Evolutionary conservation across 1,140 invertebrate species (phyloP).

Genomic region (Mesaphorura yosii): DNA sequence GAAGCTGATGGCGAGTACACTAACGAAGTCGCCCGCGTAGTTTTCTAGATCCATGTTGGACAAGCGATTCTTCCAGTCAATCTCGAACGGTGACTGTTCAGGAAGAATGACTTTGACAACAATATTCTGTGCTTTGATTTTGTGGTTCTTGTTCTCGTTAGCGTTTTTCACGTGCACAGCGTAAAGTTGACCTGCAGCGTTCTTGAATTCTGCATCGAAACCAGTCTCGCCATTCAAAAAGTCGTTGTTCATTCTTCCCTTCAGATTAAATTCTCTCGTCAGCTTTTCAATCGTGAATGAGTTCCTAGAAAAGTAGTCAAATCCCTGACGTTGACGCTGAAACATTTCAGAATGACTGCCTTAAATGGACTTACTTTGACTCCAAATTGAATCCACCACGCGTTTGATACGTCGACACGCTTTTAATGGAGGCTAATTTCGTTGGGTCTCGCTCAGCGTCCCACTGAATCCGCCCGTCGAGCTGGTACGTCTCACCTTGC

Average conservation of each 20-base stretch:
- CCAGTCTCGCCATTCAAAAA: conserved; percentile 21
- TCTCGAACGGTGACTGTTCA: conserved; percentile 11
- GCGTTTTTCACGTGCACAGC: not conserved
- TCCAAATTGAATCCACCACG: conserved; percentile 13
- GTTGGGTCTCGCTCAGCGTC: conserved; percentile 20
- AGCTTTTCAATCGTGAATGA: conserved; percentile 11
- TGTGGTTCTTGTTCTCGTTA: conserved; percentile 6
- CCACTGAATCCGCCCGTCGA: conserved; percentile 24
- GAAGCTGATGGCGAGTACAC: conserved; percentile 17
- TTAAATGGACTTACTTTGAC: conserved; percentile 19
- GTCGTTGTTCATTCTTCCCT: conserved; percentile 5
- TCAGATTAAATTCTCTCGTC: conserved; percentile 11
- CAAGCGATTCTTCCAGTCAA: conserved; percentile 10
- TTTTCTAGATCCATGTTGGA: conserved; percentile 17
- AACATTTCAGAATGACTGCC: not conserved
- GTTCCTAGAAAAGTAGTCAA: conserved; percentile 17
- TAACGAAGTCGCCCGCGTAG: conserved; percentile 13
- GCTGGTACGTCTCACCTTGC: conserved; percentile 11
- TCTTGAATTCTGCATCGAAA: not conserved
- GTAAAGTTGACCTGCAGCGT: conserved; percentile 9
- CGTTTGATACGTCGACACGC: conserved; percentile 2
- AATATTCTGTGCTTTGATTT: conserved; percentile 1
- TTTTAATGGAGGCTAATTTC: conserved; percentile 18
- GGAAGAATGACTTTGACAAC: conserved; percentile 7
- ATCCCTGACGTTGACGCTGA: not conserved